Conservation (phyloP, 2,888 invertebrate genomes). For the Cremastinae sp. region DNA sequence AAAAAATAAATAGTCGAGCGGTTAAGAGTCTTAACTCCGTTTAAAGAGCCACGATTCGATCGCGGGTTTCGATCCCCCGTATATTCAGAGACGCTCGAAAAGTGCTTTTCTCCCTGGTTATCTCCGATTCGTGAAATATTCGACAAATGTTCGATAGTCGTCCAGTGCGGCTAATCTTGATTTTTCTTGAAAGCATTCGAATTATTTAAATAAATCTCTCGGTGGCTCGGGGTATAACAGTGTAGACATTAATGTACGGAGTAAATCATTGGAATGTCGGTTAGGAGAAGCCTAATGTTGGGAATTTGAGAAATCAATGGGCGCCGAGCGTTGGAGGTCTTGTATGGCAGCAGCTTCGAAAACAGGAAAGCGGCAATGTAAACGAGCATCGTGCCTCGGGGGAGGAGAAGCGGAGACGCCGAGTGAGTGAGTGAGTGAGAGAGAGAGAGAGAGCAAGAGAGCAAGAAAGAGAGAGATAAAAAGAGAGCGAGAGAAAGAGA, state of each 20-base stretch:
- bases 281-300: constrained; percentile 14
- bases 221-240: no score
- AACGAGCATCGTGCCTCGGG: constrained; percentile 18
- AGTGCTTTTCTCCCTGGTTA: no score
- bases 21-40: no score
- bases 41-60: no score
- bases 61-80: no score
- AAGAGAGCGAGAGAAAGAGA: constrained; percentile 28
- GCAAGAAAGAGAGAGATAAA: not conserved
- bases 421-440: not conserved
- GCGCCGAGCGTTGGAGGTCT: constrained; percentile 17
- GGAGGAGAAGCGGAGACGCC: not conserved
- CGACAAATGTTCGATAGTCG: no score
- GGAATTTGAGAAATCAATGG: constrained; percentile 26
- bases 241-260: not conserved
- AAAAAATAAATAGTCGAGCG: no score
- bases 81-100: no score
- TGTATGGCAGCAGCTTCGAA: constrained; percentile 15
- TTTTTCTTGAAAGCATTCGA: no score
- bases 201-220: no score
- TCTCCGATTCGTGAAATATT: no score
- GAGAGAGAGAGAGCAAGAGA: not conserved
- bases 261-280: constrained; percentile 24
- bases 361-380: constrained; percentile 39
- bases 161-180: no score